Conservation (phyloP, 2,113 vertebrate species). For the Gambusia holbrooki region DNA sequence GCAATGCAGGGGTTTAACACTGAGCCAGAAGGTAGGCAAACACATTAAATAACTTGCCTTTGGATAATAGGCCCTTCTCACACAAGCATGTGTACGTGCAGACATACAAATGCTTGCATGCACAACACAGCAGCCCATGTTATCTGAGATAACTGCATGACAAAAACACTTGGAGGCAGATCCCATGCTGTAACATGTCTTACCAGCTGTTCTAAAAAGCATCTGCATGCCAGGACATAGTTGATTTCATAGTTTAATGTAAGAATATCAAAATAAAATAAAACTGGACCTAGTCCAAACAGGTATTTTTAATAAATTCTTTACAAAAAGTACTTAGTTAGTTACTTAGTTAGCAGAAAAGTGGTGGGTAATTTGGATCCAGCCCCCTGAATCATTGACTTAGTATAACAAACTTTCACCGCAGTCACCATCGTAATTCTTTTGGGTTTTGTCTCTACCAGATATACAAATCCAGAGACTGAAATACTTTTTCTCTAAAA, state of each 20-base stretch:
- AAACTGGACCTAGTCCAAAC: too few relatives aligned
- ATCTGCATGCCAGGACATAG: neutral
- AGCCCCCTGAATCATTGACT: too few relatives aligned
- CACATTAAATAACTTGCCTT: slow-evolving; percentile 60
- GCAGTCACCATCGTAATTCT: too few relatives aligned
- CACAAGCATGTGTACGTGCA: slow-evolving; percentile 7
- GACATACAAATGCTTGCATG: neutral
- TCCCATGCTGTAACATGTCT: neutral
- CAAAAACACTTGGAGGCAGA: neutral
- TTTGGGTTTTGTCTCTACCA: too few relatives aligned
- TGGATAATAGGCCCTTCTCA: slow-evolving; percentile 25
- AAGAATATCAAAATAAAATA: neutral
- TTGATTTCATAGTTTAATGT: neutral
- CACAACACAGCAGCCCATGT: slow-evolving; percentile 23
- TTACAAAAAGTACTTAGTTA: too few relatives aligned
- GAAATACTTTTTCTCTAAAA: too few relatives aligned
- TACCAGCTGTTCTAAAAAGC: neutral
- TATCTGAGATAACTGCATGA: slow-evolving; percentile 1
- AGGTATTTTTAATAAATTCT: too few relatives aligned
- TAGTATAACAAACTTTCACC: too few relatives aligned
- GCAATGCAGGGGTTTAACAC: slow-evolving; percentile 83
- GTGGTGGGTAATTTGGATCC: too few relatives aligned
- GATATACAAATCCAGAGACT: too few relatives aligned
- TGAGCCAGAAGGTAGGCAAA: slow-evolving; percentile 64
- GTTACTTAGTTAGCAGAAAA: too few relatives aligned